phyloP scores from a whole-genome alignment of 2,888 invertebrate species.

The Laspeyria flexula region DNA sequence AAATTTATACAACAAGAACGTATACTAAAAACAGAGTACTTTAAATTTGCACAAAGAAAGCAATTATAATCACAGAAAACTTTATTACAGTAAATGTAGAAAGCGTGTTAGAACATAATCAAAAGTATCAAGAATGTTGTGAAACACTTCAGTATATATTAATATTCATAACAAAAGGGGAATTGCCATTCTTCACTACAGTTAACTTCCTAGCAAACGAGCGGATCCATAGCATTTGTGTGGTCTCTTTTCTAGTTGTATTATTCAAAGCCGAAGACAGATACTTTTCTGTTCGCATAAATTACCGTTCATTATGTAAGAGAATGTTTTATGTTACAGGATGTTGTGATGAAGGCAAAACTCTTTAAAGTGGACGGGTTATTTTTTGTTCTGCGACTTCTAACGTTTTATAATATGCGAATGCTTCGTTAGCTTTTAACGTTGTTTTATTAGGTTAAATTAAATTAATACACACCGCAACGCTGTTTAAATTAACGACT shows the following conservation, averaged over 20 bases:
- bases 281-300: conserved; percentile 76
- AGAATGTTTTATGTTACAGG: conserved; percentile 78
- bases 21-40: neutral
- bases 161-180: conserved; percentile 5
- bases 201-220: conserved; percentile 30
- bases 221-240: conserved; percentile 50
- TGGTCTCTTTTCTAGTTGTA: conserved; percentile 55
- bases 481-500: no score
- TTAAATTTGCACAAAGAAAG: neutral
- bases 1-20: neutral
- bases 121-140: neutral
- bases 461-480: no score
- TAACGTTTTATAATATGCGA: conserved; percentile 56
- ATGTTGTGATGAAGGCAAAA: conserved; percentile 76
- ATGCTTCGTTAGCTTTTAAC: conserved; percentile 42
- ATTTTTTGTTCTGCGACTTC: conserved; percentile 54
- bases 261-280: conserved; percentile 62
- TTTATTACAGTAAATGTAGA: neutral
- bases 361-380: conserved; percentile 55
- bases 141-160: neutral
- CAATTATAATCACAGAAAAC: neutral
- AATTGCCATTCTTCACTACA: conserved; percentile 8
- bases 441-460: no score
- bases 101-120: neutral
- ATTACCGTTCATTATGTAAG: conserved; percentile 77